Conservation (phyloP, 2,797 vertebrate species). For the Pangasius sanitwongsei region DNA sequence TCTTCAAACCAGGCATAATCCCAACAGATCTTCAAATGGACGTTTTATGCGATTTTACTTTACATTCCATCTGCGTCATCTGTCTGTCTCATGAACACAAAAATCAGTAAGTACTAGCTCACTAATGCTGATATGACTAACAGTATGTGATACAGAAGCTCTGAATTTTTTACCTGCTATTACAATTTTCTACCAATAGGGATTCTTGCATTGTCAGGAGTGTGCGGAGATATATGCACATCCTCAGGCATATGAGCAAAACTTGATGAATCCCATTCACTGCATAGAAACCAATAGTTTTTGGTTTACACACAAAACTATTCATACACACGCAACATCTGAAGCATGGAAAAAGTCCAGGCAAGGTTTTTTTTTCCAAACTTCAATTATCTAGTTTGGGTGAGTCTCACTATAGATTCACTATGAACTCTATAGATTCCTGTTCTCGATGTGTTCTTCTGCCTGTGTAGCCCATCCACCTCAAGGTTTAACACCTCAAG, state of each 20-base stretch:
- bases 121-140: background rate
- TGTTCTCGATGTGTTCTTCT: background rate
- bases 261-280: background rate
- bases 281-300: background rate
- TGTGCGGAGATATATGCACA: background rate
- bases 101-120: background rate
- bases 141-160: background rate
- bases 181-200: background rate
- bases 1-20: background rate
- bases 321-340: background rate
- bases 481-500: background rate
- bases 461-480: background rate
- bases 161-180: background rate
- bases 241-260: background rate
- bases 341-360: background rate
- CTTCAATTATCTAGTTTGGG: background rate
- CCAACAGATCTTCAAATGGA: background rate
- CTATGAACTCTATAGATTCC: background rate
- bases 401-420: background rate
- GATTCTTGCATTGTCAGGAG: background rate
- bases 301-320: background rate
- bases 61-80: background rate
- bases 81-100: background rate
- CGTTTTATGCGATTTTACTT: background rate
- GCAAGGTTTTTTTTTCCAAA: background rate